These are phyloP conservation scores for Cololabis saira DNA, from an alignment of 2,113 vertebrate species.

Conservation along the genomic window DNA sequence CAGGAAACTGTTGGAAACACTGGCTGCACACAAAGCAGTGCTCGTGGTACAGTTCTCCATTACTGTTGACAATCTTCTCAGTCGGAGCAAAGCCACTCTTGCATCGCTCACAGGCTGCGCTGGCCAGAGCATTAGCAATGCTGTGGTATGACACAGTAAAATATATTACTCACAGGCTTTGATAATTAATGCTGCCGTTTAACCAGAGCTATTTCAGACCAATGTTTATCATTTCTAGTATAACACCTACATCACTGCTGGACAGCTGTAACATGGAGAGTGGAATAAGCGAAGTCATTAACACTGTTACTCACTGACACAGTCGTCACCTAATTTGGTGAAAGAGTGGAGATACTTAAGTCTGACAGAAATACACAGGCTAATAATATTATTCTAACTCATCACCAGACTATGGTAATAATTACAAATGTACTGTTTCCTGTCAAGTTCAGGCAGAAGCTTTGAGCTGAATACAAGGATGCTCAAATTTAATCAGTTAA, in stretches of 20 bases:
- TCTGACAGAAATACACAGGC: background rate
- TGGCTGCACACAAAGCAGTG: constrained; percentile 97
- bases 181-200: constrained; percentile 4
- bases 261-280: constrained; percentile 42
- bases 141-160: constrained; percentile 81
- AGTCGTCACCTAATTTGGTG: constrained; percentile 59
- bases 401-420: too few relatives aligned
- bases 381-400: background rate
- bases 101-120: constrained; percentile 93
- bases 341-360: background rate
- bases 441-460: too few relatives aligned
- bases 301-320: constrained; percentile 20
- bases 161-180: background rate
- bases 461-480: too few relatives aligned
- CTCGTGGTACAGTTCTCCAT: constrained; percentile 95
- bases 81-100: constrained; percentile 90
- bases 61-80: constrained; percentile 97
- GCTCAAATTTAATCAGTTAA: too few relatives aligned
- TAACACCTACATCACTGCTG: constrained; percentile 19
- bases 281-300: constrained; percentile 18
- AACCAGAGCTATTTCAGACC: too few relatives aligned
- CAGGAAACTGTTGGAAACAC: constrained; percentile 97
- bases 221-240: constrained; percentile 45
- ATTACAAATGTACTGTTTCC: too few relatives aligned
- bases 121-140: constrained; percentile 97